Percentiles rank a stretch among this genome's conserved stretches.
phyloP scores from a whole-genome alignment of 1,140 invertebrate genomes.

The Marisa cornuarietis region DNA sequence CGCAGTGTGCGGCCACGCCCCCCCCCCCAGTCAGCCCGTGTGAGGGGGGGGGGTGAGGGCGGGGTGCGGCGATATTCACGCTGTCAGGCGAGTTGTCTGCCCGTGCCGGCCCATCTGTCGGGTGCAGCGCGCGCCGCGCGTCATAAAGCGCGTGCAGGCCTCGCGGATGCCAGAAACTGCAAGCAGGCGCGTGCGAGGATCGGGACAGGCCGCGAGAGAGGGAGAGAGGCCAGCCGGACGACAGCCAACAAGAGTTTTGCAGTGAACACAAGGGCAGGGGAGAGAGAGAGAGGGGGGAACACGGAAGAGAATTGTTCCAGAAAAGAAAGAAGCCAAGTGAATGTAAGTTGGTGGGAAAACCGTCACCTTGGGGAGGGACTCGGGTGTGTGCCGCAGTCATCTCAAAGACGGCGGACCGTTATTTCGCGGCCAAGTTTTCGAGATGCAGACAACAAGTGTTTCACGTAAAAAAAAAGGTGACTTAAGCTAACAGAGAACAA shows the following conservation, averaged over 20 bases:
- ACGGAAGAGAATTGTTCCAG: not conserved
- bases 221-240: conserved; percentile 2
- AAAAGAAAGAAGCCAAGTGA: not conserved
- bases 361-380: too few relatives aligned
- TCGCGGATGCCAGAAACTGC: too few relatives aligned
- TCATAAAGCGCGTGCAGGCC: conserved; percentile 12
- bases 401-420: too few relatives aligned
- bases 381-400: too few relatives aligned
- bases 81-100: not conserved
- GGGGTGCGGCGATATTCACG: conserved; percentile 10
- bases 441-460: too few relatives aligned
- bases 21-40: not conserved
- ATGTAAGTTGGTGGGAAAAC: not conserved
- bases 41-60: not conserved
- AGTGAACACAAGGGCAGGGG: not conserved
- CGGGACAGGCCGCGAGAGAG: not conserved
- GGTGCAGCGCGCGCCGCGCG: not conserved
- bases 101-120: conserved; percentile 8
- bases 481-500: too few relatives aligned
- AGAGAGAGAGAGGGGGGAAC: not conserved
- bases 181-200: conserved; percentile 2
- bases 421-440: too few relatives aligned
- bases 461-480: too few relatives aligned
- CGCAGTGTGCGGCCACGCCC: too few relatives aligned
- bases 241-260: not conserved